phyloP scores from a whole-genome alignment of 2,888 invertebrate species.

The Cremastinae sp. region DNA sequence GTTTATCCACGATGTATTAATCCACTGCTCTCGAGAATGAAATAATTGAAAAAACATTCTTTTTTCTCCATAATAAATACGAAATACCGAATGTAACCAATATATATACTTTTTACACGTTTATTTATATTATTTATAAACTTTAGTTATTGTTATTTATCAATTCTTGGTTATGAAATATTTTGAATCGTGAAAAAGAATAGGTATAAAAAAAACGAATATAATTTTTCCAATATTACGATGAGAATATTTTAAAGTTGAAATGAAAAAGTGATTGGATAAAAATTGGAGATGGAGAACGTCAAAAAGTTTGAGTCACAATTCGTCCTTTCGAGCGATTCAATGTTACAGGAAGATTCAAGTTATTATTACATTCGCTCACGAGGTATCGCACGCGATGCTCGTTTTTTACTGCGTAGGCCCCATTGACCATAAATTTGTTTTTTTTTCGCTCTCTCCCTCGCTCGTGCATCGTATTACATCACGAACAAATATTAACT shows the following conservation, averaged over 20 bases:
- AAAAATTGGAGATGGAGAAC: no score
- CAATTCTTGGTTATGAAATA: no score
- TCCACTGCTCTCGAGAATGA: constrained; percentile 2
- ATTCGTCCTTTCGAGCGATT: background rate
- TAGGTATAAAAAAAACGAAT: no score
- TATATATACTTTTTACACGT: background rate
- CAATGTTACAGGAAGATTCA: constrained; percentile 4
- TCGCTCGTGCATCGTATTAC: background rate
- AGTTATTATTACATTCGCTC: constrained; percentile 26
- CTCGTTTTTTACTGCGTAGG: constrained; percentile 10
- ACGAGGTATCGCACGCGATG: constrained; percentile 4
- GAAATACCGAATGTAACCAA: background rate
- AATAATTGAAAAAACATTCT: background rate
- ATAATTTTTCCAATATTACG: no score
- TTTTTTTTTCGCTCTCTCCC: no score
- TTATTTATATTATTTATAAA: no score
- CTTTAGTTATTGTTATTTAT: no score
- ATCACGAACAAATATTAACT: constrained; percentile 32
- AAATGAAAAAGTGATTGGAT: no score
- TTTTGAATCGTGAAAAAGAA: no score
- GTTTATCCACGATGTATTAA: constrained; percentile 8
- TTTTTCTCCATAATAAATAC: background rate
- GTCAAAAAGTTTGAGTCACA: no score
- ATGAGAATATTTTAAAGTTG: no score
- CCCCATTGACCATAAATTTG: constrained; percentile 14